Percentiles rank a stretch among this genome's conserved stretches.
Evolutionary conservation across 2,113 vertebrate species (phyloP).

Genomic region (Megaceryle maxima): DNA sequence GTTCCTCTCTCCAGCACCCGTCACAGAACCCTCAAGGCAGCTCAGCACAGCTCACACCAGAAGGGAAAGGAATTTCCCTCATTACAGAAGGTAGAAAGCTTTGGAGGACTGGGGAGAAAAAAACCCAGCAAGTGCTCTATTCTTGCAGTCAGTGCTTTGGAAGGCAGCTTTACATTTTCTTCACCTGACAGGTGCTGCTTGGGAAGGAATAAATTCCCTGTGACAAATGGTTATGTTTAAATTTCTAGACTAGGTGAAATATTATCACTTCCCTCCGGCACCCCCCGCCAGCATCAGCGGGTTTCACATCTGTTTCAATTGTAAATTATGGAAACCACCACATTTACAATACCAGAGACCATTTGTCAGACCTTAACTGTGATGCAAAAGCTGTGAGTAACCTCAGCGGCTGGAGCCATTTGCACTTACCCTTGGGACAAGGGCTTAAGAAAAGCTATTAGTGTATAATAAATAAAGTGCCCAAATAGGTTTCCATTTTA

Average conservation of each 20-base stretch:
- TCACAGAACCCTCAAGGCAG: not conserved
- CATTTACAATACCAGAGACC: not conserved
- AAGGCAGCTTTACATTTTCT: not conserved
- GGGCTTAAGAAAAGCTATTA: not conserved
- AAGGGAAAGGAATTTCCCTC: not conserved
- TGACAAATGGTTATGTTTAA: not conserved
- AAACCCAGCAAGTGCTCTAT: not conserved
- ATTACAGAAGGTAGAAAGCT: not conserved
- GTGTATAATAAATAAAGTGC: constrained; percentile 3
- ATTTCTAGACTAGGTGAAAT: not conserved
- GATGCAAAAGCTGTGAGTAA: not conserved
- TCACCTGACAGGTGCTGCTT: not conserved
- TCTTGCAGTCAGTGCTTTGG: not conserved
- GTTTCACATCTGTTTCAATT: not conserved
- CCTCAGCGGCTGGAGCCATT: not conserved
- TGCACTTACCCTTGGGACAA: not conserved
- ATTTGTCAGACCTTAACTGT: not conserved
- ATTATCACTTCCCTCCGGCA: not conserved
- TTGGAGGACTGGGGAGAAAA: not conserved
- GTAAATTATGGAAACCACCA: not conserved
- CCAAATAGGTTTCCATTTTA: not conserved
- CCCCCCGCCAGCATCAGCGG: not conserved
- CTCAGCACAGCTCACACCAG: not conserved
- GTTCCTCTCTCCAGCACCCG: not conserved
- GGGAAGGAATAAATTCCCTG: not conserved